phyloP scores from a whole-genome alignment of 2,797 vertebrate species.

The Alcedo quadribrachys region DNA sequence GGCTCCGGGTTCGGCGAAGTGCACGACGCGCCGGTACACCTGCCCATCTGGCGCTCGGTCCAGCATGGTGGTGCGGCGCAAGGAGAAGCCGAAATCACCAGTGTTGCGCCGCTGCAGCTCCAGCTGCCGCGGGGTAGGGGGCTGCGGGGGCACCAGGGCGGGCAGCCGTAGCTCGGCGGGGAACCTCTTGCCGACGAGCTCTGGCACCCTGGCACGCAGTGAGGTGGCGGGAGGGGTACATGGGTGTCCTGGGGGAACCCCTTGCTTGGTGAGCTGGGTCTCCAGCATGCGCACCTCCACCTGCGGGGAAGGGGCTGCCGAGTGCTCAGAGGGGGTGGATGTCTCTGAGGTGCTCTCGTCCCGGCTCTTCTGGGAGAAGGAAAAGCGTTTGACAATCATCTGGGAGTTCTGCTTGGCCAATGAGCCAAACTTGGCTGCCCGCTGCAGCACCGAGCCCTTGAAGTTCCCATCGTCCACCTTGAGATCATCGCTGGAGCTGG shows the following conservation, averaged over 20 bases:
- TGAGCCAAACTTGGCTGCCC: conserved; percentile 91
- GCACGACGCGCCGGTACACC: conserved; percentile 90
- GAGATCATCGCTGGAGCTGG: conserved; percentile 95
- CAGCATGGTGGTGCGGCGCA: conserved; percentile 94
- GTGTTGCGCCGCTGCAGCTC: conserved; percentile 93
- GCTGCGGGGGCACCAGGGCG: conserved; percentile 81
- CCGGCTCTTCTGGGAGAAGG: conserved; percentile 93
- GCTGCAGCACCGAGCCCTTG: conserved; percentile 90
- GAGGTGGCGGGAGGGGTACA: neutral
- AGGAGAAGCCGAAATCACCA: conserved; percentile 95
- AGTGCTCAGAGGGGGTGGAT: conserved; percentile 93
- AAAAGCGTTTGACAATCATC: conserved; percentile 97
- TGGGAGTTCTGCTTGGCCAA: conserved; percentile 95
- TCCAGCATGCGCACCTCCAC: conserved; percentile 89
- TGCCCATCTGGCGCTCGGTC: conserved; percentile 88
- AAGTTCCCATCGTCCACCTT: conserved; percentile 83
- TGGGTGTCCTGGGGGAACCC: conserved; percentile 50
- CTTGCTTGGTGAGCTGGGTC: conserved; percentile 81
- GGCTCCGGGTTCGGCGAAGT: conserved; percentile 94
- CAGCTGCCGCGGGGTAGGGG: conserved; percentile 84
- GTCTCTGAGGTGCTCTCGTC: conserved; percentile 93
- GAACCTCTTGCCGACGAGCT: conserved; percentile 88
- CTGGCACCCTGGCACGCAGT: conserved; percentile 79
- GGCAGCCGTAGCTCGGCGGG: conserved; percentile 86
- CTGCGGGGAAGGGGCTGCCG: conserved; percentile 90